Evolutionary conservation across 2,797 vertebrate genomes (phyloP), one percentile per base, ranked within the genome.

Genomic region (Phaenicophaeus curvirostris): DNA sequence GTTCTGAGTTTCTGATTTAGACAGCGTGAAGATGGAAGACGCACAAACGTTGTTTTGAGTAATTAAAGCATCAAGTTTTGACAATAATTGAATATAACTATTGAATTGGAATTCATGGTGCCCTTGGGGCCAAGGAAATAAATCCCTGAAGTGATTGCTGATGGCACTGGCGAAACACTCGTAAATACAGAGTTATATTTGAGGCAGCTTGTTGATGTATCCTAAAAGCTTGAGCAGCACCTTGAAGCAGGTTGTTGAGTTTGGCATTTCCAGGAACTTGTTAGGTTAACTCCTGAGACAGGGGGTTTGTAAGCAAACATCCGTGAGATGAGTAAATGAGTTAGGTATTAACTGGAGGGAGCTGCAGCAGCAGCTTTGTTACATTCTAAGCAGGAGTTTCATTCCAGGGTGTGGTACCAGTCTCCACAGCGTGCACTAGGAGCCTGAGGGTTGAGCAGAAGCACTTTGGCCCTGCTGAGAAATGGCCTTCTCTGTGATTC

Each of bases 51-150:
- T 68, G 19, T 59, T 83, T 57, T 53, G 53, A 83, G 67, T 37
- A 27, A 63, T 89, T 87, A n/a, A 55, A 66, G 53, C 28, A 11
- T 86, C 50, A 46, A 14, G 5, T 88, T 90, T 66, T 90, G 84
- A 57, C 57, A 75, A 8, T 54, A 69, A 41, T 5, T 57, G 13
- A 28, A 50, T 90, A 23, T 63, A 63, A 71, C 39, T 74, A 19
- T 78, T 87, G 76, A 51, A 19, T 5, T 77, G 41, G 48, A 89
- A 63, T 85, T 82, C 1, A 0, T 18, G 4, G 27, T 79, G 31
- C 16, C 31, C 28, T 80, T 1, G 8, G 17, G 8, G 17, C 37
- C 12, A 2, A 58, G 15, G 4, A 2, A 37, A 2, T 9, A 28
- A 24, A 72, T 17, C 16, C 8, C 44, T 77, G 35, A 59, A 85